phyloP scores from a whole-genome alignment of 2,797 vertebrate genomes.

The Acestrorhynchus altus region DNA sequence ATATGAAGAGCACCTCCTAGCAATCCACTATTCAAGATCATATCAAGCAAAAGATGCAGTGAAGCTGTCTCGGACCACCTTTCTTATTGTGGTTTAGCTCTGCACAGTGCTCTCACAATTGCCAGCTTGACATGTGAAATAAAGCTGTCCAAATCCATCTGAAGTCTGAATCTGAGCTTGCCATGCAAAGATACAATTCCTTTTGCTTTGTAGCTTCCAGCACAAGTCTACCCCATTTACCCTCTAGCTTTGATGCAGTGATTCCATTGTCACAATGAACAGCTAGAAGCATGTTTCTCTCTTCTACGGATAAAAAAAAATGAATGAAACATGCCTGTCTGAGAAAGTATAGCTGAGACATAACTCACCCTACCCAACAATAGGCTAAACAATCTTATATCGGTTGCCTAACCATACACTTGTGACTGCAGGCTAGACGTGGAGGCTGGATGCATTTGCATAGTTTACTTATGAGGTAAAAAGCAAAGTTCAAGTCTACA shows the following conservation, averaged over 20 bases:
- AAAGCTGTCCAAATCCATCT: conserved; percentile 23
- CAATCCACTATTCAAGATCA: conserved; percentile 8
- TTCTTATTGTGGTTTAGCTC: conserved; percentile 7
- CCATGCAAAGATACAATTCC: not conserved
- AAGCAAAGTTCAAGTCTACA: not conserved
- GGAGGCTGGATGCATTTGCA: not conserved
- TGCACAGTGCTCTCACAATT: conserved; percentile 12
- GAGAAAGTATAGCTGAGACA: not conserved
- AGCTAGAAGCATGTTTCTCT: not conserved
- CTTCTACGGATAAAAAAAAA: not conserved
- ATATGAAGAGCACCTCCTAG: not conserved
- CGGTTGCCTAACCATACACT: not conserved
- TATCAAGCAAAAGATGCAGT: conserved; percentile 14
- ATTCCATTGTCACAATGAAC: not conserved
- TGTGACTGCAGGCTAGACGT: not conserved
- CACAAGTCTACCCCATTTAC: conserved; percentile 3
- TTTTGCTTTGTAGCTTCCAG: conserved; percentile 22
- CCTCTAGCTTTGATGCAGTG: not conserved
- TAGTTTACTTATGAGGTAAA: not conserved
- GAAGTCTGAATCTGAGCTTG: conserved; percentile 20
- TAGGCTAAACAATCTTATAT: not conserved
- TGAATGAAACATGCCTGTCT: not conserved
- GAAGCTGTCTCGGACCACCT: conserved; percentile 1
- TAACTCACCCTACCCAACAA: not conserved
- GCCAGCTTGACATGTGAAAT: conserved; percentile 18